Base-by-base conservation (phyloP, 2,888 invertebrate genomes). In the Leptogaster cylindrica region DNA sequence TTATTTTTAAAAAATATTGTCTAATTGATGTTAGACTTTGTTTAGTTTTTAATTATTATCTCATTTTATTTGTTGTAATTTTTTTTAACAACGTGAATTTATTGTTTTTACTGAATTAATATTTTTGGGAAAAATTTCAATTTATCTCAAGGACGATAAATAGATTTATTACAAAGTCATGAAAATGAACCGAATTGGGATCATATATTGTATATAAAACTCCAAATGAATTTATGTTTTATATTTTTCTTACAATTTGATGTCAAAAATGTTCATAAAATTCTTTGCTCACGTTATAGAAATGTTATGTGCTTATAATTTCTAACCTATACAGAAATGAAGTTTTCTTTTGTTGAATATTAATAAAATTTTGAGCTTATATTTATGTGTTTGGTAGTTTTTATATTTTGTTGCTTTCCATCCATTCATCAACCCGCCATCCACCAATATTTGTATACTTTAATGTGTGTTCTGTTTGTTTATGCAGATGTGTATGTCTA, bases 291-390 rank as follows among this genome's bases (percentile, higher is more conserved):
- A 31, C 33, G 14, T 16, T 14, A 14, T 18, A 31, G 33, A 52
- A 55, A 23, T 52, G 27, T 55, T 28, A 31, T 36, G 31, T 55
- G 33, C 31, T 33, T 55, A 33, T 55, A 36, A 23, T 55, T 36
- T 55, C 36, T 39, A 20, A 55, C 23, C 18, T 55, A 20, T 36
- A 55, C 39, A 55, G 55, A 55, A 55, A 55, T 55, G 55, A 36
- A 55, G 36, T 55, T 55, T 55, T 55, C 33, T 55, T 55, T 55
- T 55, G 55, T 55, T 55, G 55, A 55, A 55, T 55, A 55, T 36
- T 55, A 55, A 55, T n/a, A n/a, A 55, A 36, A 36, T 20, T 55
- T 55, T 55, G 36, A 55, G 18, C 39, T 25, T n/a, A 55, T 23
- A 55, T 8, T 55, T 36, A 18, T 55, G 39, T 55, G 55, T 52